Percentiles rank a stretch among this genome's conserved stretches.
Conservation (phyloP, 2,888 invertebrate genomes). For the Hemistola chrysoprasaria region DNA sequence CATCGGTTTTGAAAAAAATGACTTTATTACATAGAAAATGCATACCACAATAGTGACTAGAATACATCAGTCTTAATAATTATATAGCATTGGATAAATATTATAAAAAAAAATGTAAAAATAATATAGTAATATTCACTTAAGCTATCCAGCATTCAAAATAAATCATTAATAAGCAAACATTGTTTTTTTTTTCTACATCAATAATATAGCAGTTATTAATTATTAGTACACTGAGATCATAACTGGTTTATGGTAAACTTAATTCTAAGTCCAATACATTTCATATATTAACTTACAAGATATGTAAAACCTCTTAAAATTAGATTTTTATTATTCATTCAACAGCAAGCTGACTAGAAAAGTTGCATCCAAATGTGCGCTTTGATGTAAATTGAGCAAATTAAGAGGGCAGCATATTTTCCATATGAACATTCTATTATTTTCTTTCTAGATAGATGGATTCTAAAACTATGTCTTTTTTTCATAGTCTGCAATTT, state of each 20-base stretch:
- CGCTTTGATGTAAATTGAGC: constrained; percentile 44
- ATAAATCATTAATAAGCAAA: constrained; percentile 10
- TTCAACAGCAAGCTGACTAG: constrained; percentile 35
- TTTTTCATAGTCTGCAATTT: no score
- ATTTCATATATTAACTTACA: constrained; percentile 21
- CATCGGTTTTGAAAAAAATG: constrained; percentile 59
- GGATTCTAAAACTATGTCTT: no score
- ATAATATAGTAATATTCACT: constrained; percentile 19
- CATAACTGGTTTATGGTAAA: background rate
- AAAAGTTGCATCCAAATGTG: constrained; percentile 22
- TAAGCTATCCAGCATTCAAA: constrained; percentile 2
- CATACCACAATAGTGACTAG: constrained; percentile 78
- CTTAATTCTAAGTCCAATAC: constrained; percentile 13
- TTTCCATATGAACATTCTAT: no score
- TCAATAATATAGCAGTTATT: background rate
- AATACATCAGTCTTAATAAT: constrained; percentile 76
- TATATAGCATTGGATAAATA: constrained; percentile 55
- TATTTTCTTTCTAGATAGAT: no score
- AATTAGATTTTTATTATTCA: constrained; percentile 25
- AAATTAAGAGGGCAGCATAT: no score
- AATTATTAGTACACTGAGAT: background rate
- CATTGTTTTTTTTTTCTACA: background rate
- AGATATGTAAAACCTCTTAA: constrained; percentile 38
- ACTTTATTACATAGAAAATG: constrained; percentile 70
- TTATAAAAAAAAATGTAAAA: constrained; percentile 38